Percentiles rank a stretch among this genome's conserved stretches.
Evolutionary conservation across 2,888 invertebrate species (phyloP).

Genomic region (Chymomyza amoena): DNA sequence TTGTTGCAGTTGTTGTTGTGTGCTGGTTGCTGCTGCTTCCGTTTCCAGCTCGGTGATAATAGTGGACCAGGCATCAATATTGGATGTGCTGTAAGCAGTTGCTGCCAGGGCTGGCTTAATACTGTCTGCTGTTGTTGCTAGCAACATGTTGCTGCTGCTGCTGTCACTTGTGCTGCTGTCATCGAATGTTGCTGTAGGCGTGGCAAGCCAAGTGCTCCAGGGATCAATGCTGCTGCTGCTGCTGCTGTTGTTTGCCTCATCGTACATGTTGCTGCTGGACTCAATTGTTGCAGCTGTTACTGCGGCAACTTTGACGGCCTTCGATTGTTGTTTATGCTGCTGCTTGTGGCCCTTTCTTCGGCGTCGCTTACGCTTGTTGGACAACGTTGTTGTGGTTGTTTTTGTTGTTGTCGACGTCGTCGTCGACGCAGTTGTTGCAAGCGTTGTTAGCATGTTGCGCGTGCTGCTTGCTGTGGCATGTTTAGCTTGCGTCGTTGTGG

Average conservation of each 20-base stretch:
- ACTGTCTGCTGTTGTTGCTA: constrained; percentile 56
- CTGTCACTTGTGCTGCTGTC: constrained; percentile 33
- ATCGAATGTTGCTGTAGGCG: constrained; percentile 52
- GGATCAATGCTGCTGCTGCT: constrained; percentile 47
- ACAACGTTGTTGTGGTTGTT: constrained; percentile 54
- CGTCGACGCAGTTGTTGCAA: constrained; percentile 26
- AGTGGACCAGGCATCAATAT: constrained; percentile 45
- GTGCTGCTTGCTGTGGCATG: constrained; percentile 44
- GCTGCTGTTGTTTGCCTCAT: constrained; percentile 19
- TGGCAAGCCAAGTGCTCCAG: constrained; percentile 58
- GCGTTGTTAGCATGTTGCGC: constrained; percentile 33
- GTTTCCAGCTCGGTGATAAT: constrained; percentile 55
- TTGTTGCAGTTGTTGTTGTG: background rate
- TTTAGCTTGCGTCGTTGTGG: constrained; percentile 44
- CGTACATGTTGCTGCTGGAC: constrained; percentile 4
- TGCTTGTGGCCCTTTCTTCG: constrained; percentile 66
- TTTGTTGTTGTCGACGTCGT: constrained; percentile 47
- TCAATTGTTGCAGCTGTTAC: constrained; percentile 20
- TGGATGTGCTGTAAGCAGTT: constrained; percentile 47
- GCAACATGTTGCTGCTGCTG: constrained; percentile 48
- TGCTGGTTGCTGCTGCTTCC: constrained; percentile 30
- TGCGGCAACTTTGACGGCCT: background rate
- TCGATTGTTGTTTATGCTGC: constrained; percentile 15
- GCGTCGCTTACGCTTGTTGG: constrained; percentile 71
- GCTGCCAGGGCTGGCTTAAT: constrained; percentile 45